Conservation (phyloP, 2,888 invertebrate species). For the Heterodera filipjevi region DNA sequence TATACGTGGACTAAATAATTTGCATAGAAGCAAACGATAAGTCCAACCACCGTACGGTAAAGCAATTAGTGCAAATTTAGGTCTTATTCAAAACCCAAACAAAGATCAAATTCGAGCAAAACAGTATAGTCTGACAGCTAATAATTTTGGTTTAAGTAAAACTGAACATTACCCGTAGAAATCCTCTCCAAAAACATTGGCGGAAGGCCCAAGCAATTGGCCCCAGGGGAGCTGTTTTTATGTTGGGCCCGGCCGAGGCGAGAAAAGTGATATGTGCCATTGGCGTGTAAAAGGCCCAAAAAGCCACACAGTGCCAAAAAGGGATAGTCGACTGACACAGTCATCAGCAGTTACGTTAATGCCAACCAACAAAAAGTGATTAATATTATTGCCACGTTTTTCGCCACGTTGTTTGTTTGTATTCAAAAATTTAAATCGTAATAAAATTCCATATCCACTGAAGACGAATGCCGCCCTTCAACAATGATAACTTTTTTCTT, state of each 20-base stretch:
- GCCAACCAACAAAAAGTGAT: neutral
- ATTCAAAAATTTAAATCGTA: neutral
- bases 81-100: too few relatives aligned
- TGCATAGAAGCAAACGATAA: too few relatives aligned
- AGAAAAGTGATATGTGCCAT: neutral
- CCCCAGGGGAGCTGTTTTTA: slow-evolving; percentile 7
- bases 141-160: too few relatives aligned
- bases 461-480: too few relatives aligned
- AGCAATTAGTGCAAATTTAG: too few relatives aligned
- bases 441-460: too few relatives aligned
- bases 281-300: neutral
- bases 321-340: neutral
- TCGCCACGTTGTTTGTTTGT: neutral
- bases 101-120: too few relatives aligned
- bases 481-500: neutral
- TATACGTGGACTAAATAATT: too few relatives aligned
- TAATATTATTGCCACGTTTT: neutral
- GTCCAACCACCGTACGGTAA: too few relatives aligned
- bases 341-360: neutral
- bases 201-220: neutral
- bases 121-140: too few relatives aligned
- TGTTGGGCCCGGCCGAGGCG: neutral
- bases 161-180: too few relatives aligned
- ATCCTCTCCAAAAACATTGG: neutral
- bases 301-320: neutral